Conservation (phyloP, 2,113 vertebrate species). For the Leucopsar rothschildi region DNA sequence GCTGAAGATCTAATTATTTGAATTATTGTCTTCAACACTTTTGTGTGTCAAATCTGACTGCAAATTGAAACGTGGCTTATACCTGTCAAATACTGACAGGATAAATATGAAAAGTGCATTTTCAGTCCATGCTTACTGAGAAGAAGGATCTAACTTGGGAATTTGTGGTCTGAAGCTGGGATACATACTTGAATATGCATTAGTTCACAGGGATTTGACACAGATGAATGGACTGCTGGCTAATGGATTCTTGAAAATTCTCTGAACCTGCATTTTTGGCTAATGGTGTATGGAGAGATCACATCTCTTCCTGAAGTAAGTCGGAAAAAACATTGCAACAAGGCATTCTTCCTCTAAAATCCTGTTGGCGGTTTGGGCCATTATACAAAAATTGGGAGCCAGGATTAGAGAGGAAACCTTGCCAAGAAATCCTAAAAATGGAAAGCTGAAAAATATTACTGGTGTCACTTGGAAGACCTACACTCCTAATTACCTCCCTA, state of each 20-base stretch:
- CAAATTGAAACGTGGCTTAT: background rate
- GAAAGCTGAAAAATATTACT: conserved; percentile 4
- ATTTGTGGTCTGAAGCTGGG: background rate
- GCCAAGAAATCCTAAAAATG: background rate
- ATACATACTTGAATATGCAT: background rate
- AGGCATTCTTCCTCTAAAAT: background rate
- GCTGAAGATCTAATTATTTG: background rate
- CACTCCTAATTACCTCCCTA: background rate
- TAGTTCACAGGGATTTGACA: background rate
- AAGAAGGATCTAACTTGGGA: background rate
- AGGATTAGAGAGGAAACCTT: background rate
- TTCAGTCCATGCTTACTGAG: background rate
- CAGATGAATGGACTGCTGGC: background rate
- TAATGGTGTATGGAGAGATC: background rate
- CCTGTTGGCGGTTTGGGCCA: background rate
- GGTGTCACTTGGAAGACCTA: background rate
- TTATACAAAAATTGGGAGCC: background rate
- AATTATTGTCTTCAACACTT: background rate
- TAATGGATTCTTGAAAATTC: background rate
- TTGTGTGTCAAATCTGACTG: background rate
- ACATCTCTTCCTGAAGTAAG: background rate
- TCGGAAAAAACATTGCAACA: background rate
- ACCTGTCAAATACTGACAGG: background rate
- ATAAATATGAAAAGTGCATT: background rate
- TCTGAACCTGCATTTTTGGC: background rate